A percentile compares a stretch with the other conserved stretches of the same genome.
Evolutionary conservation across 1,140 invertebrate species (phyloP).

Genomic region (Cephus cinctus): DNA sequence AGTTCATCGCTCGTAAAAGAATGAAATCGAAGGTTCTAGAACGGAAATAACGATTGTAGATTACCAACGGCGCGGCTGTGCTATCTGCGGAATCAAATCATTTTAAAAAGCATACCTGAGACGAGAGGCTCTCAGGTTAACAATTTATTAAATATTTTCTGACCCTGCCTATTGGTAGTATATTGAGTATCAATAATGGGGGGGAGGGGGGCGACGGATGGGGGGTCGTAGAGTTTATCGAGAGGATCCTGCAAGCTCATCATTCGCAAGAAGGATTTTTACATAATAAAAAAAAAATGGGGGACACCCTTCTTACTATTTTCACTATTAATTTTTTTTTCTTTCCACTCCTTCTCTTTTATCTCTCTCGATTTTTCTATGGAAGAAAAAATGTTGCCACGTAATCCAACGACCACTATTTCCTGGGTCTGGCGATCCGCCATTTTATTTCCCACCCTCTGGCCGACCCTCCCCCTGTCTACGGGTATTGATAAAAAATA

Average conservation of each 20-base stretch:
- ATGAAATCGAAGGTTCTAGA: no score
- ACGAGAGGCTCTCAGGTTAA: constrained; percentile 34
- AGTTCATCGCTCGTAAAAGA: no score
- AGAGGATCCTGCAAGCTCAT: constrained; percentile 3
- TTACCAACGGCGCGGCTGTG: constrained; percentile 25
- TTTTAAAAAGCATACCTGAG: constrained; percentile 27
- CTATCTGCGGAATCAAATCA: constrained; percentile 47
- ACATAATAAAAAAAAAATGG: background rate
- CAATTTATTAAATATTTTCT: background rate
- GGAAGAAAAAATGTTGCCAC: constrained; percentile 5
- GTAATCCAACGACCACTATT: constrained; percentile 2
- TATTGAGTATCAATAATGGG: background rate
- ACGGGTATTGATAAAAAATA: constrained; percentile 49
- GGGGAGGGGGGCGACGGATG: background rate
- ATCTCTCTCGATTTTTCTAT: constrained; percentile 3
- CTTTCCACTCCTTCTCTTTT: background rate
- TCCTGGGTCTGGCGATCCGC: constrained; percentile 25
- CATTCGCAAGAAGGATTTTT: background rate
- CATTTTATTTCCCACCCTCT: constrained; percentile 45
- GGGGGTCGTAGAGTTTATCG: background rate
- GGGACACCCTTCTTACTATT: constrained; percentile 2
- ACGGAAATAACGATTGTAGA: constrained; percentile 47
- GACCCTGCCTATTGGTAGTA: background rate
- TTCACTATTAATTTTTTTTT: constrained; percentile 4
- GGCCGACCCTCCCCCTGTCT: constrained; percentile 34